Base-by-base conservation (phyloP, 2,113 vertebrate species). In the Macquaria australasica region DNA sequence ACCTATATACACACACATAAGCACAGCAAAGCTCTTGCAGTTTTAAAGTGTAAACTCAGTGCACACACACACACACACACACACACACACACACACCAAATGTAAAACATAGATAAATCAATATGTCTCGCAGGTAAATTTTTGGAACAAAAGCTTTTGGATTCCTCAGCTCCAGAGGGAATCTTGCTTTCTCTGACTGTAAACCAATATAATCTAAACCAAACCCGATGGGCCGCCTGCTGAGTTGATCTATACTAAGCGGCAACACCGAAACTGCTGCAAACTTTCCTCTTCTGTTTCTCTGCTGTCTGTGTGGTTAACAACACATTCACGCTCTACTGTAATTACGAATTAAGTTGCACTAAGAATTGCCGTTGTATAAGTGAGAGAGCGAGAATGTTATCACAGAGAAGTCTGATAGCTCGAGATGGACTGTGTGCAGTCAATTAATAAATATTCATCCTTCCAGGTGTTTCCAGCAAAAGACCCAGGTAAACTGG, bases 181-280 rank as follows among this genome's bases (percentile, higher is more conserved):
- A 64, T 31, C 55, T 84, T 23, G 5, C 31, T 82, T 60, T 71
- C n/a, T 78, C 43, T 72, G 64, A 83, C 20, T 80, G 28, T 23
- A 50, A 59, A 31, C 25, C 59, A 69, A 64, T 39, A 72, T 14
- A 28, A 51, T 77, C 50, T 15, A 66, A 85, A 62, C 3, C 10
- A 3, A 77, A 12, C 31, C 34, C 21, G 45, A 86, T 12, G 64
- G 81, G 73, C 16, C 0, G 5, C 59, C 74, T 76, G 1, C 73
- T 72, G 71, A 66, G 60, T 39, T 45, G 50, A 81, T 88, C 80
- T 63, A 53, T 66, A 71, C 39, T 21, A 41, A 86, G 55, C 2
- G 1, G 56, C 16, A 31, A 56, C 58, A 75, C 31, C 25, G n/a
- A 83, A 71, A 68, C 66, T 43, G 45, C 10, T 77, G 43, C 15